These are phyloP conservation scores for Dromiciops gliroides DNA, from an alignment of 2,113 vertebrate species.

Conservation along the genomic window DNA sequence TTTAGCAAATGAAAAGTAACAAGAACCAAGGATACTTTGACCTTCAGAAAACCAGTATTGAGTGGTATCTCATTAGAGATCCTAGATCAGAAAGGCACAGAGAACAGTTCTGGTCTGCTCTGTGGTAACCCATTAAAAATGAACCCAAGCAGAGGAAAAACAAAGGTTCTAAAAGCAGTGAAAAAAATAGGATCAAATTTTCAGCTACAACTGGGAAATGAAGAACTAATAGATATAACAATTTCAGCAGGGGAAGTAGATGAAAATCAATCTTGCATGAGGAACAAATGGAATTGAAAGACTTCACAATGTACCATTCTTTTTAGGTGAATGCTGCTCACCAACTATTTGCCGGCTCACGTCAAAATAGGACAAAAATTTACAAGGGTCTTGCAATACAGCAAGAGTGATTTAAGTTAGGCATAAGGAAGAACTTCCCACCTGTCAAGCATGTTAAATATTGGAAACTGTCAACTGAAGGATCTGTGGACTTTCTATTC, in stretches of 20 bases:
- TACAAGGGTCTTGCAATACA: neutral
- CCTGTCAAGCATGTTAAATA: rapidly evolving
- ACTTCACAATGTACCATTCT: neutral
- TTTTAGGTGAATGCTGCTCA: neutral
- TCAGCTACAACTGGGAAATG: neutral
- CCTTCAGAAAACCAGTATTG: neutral
- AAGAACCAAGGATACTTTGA: neutral
- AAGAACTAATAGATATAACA: conserved; percentile 42
- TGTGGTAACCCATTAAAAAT: neutral
- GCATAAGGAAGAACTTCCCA: neutral
- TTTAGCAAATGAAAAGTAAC: neutral
- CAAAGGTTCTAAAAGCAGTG: conserved; percentile 17
- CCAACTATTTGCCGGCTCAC: neutral
- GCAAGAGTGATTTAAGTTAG: neutral
- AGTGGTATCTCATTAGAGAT: neutral
- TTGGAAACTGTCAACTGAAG: neutral
- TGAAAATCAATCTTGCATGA: neutral
- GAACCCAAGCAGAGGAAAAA: neutral
- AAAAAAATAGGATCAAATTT: conserved; percentile 3
- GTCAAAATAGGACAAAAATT: neutral
- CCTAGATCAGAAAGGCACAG: neutral
- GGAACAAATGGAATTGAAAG: neutral
- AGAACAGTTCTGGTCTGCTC: neutral
- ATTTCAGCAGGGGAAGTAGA: conserved; percentile 37
- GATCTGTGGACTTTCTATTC: neutral